A percentile compares a stretch with the other conserved stretches of the same genome.
These are phyloP conservation scores for Callyntrura sp. DNA, from an alignment of 2,888 invertebrate genomes.

Conservation along the genomic window DNA sequence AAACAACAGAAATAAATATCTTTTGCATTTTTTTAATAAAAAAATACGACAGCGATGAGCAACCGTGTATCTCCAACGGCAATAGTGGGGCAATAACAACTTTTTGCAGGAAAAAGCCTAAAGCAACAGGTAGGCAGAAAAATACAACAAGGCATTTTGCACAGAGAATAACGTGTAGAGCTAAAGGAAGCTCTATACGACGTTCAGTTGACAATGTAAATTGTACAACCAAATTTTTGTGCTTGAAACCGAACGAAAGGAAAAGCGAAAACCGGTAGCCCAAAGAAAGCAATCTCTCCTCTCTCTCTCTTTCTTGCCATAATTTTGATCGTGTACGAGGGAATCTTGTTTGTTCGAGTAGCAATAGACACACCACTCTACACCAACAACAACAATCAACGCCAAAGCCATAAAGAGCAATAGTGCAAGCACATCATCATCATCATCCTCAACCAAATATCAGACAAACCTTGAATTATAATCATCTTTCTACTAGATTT, in stretches of 20 bases:
- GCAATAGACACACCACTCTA: constrained; percentile 36
- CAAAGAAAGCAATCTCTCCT: constrained; percentile 45
- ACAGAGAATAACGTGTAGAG: neutral
- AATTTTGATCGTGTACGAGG: neutral
- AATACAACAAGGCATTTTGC: neutral
- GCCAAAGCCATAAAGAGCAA: neutral
- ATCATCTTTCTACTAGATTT: constrained; percentile 36
- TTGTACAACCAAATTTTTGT: too few relatives aligned
- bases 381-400: neutral
- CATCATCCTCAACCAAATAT: constrained; percentile 29
- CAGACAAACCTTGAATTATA: constrained; percentile 34
- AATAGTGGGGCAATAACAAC: neutral
- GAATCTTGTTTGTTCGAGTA: constrained; percentile 27
- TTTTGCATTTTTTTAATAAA: neutral
- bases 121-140: neutral
- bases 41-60: neutral
- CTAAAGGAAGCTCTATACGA: neutral
- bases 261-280: constrained; percentile 79
- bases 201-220: neutral
- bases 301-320: constrained; percentile 9
- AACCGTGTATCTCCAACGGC: neutral
- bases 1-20: neutral
- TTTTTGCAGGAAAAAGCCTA: neutral
- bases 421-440: constrained; percentile 39
- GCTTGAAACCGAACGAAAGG: constrained; percentile 68